A percentile compares a stretch with the other conserved stretches of the same genome.
Conservation (phyloP, 2,113 vertebrate genomes). For the Podiceps cristatus region DNA sequence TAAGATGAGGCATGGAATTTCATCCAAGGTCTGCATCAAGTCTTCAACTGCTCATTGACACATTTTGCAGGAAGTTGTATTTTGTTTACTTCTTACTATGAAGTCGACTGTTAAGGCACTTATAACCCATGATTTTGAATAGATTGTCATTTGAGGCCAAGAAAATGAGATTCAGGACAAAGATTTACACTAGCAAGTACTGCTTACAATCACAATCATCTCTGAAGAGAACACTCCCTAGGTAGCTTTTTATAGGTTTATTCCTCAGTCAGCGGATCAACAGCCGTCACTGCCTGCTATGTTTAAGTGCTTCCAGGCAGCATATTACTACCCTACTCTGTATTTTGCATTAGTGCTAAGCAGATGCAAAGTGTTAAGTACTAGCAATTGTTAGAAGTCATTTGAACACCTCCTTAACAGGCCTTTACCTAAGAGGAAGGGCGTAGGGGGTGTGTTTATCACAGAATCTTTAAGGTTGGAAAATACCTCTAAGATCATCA, state of each 20-base stretch:
- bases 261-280: not conserved
- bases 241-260: not conserved
- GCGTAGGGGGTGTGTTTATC: too few species aligned
- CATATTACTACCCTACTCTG: not conserved
- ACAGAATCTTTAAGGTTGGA: too few species aligned
- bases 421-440: not conserved
- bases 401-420: not conserved
- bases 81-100: not conserved
- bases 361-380: not conserved
- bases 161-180: not conserved
- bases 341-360: not conserved
- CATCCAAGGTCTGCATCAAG: not conserved
- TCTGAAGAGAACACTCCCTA: not conserved
- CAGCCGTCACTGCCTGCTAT: not conserved
- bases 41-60: not conserved
- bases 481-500: too few species aligned
- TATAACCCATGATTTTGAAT: not conserved
- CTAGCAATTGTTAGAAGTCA: not conserved
- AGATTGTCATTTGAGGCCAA: not conserved
- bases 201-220: not conserved
- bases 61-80: not conserved
- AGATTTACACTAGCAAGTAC: not conserved
- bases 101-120: not conserved
- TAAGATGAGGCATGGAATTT: not conserved
- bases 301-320: not conserved